Conservation (phyloP, 2,888 invertebrate genomes). For the Danaus chrysippus region DNA sequence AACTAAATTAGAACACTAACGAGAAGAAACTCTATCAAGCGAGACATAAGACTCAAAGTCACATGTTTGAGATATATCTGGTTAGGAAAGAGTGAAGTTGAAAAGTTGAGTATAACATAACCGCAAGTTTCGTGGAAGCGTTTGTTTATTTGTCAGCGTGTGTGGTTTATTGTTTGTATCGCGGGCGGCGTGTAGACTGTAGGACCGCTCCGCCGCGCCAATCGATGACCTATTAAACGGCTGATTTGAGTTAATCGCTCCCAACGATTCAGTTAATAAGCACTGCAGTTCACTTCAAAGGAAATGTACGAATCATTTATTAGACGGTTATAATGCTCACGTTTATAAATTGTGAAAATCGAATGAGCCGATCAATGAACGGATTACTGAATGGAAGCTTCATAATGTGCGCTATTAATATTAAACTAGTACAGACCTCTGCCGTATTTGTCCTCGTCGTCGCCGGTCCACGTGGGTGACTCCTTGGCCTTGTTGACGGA, state of each 20-base stretch:
- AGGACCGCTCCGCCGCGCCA: slow-evolving; percentile 17
- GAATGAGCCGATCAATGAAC: too few species aligned
- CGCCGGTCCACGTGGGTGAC: slow-evolving; percentile 47
- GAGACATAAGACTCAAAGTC: slow-evolving; percentile 5
- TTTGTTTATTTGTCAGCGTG: slow-evolving; percentile 45
- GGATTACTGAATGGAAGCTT: background rate
- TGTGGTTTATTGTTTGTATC: slow-evolving; percentile 34
- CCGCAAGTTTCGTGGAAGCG: slow-evolving; percentile 40
- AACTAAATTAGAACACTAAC: slow-evolving; percentile 21
- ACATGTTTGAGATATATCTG: slow-evolving; percentile 6
- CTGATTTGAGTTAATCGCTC: slow-evolving; percentile 28
- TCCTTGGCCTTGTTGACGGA: slow-evolving; percentile 78
- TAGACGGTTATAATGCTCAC: background rate
- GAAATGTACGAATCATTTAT: slow-evolving; percentile 6
- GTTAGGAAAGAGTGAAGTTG: background rate
- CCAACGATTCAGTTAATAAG: slow-evolving; percentile 26
- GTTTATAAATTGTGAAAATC: too few species aligned
- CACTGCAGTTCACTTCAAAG: slow-evolving; percentile 23
- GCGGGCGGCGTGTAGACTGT: background rate
- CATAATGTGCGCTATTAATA: background rate
- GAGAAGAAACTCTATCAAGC: slow-evolving; percentile 31
- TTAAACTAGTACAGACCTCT: slow-evolving; percentile 51
- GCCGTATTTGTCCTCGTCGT: slow-evolving; percentile 53
- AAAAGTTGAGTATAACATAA: slow-evolving; percentile 18
- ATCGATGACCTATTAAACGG: slow-evolving; percentile 30